These are phyloP conservation scores for Pollenia angustigena DNA, from an alignment of 2,888 invertebrate species.

Conservation along the genomic window DNA sequence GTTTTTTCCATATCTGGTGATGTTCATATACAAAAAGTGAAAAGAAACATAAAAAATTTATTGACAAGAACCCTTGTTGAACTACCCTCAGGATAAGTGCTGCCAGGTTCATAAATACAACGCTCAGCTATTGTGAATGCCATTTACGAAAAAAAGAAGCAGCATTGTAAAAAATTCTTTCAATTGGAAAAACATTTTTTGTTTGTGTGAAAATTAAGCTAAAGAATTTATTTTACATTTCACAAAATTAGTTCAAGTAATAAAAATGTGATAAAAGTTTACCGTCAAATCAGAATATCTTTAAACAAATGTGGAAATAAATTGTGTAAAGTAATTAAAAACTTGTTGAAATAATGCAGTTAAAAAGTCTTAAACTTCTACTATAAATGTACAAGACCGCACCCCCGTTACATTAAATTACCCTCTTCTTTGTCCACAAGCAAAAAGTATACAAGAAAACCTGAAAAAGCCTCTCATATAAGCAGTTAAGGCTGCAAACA, in stretches of 20 bases:
- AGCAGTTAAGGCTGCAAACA: conserved; percentile 53
- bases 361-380: conserved; percentile 35
- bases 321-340: conserved; percentile 6
- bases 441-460: conserved; percentile 41
- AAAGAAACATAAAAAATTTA: no score
- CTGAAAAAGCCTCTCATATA: conserved; percentile 39
- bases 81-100: not conserved
- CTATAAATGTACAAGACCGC: conserved; percentile 48
- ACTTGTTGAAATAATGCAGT: conserved; percentile 54
- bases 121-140: conserved; percentile 48
- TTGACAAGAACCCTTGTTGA: not conserved
- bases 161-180: conserved; percentile 60
- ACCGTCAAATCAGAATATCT: not conserved
- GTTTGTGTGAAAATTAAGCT: conserved; percentile 31
- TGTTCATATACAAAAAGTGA: not conserved
- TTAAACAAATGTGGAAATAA: not conserved
- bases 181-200: conserved; percentile 52
- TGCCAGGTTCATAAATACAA: conserved; percentile 10
- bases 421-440: conserved; percentile 50
- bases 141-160: not conserved
- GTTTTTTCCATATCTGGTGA: not conserved
- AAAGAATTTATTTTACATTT: conserved; percentile 25
- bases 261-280: conserved; percentile 50
- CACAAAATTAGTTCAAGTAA: conserved; percentile 3
- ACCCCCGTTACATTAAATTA: conserved; percentile 50